Base-by-base conservation (phyloP, 37 sponge, comb jelly and placozoan genomes). In the Mnemiopsis leidyi region DNA sequence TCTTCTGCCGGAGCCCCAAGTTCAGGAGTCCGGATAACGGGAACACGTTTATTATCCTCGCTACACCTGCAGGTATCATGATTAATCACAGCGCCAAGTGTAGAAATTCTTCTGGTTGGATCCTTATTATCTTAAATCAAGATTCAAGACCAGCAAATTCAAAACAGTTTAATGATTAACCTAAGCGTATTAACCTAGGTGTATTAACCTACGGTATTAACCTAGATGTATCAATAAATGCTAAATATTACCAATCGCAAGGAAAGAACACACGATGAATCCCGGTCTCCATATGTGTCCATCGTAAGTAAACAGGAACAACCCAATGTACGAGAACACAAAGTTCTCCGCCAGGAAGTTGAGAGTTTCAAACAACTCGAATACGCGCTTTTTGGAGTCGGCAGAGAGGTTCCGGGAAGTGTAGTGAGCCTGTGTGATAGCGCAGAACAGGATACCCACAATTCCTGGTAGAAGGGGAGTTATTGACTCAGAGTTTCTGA, bases 261-360 rank as follows among this genome's bases (percentile, higher is more conserved):
- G 94, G 76, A 98, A 98, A 23, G 98, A 94, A 92, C 96, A 96
- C 33, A 76, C 68, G 29, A 98, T 98, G 92, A 98, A 98, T 32
- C 98, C 98, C 36, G 95, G 95, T 5, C 94, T 93, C 98, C 98
- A 98, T 75, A 95, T 94, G 36, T 97, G 97, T 69, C 95, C 93
- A 36, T 38, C 79, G 67, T 93, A 98, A 5, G 96, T 95, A 94
- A 98, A 98, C 68, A 98, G 93, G 38, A 97, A 95, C 34, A 98
- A 93, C 0, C 98, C 98, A 94, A 98, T 98, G 95, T 98, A 98
- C n/a, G 95, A 95, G 76, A 98, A 98, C 40, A 98, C 95, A 79
- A 98, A 98, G 85, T 98, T 98, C 94, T 98, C 98, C 0, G 98
- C 96, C 29, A 98, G 68, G 76, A 98, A 98, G 93, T 96, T 98